Percentiles rank a stretch among this genome's conserved stretches.
Evolutionary conservation across 1,140 invertebrate genomes (phyloP).

Genomic region (Latrodectus geometricus): DNA sequence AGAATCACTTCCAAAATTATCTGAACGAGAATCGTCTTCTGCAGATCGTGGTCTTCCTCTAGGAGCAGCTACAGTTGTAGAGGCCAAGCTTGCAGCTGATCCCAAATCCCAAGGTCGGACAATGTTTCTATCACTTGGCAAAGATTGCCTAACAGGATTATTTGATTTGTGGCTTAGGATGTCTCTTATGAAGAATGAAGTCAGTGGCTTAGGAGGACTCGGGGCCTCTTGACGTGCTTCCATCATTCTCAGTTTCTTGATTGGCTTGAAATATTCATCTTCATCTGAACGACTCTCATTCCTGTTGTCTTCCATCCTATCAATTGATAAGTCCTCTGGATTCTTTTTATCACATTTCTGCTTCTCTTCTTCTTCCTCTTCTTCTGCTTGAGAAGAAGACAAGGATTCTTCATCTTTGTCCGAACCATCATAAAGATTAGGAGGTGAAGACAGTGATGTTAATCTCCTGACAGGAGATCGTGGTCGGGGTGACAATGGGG

Average conservation of each 20-base stretch:
- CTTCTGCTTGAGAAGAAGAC: neutral
- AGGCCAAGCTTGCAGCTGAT: constrained; percentile 48
- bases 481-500: too few relatives aligned
- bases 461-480: too few relatives aligned
- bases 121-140: constrained; percentile 71
- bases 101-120: constrained; percentile 88
- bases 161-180: constrained; percentile 86
- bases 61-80: constrained; percentile 45
- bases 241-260: constrained; percentile 60
- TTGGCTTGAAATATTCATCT: constrained; percentile 60
- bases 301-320: neutral
- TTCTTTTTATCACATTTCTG: neutral
- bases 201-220: constrained; percentile 63
- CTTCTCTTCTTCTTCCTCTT: neutral
- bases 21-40: constrained; percentile 68
- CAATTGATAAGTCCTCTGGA: neutral
- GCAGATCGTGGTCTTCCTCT: constrained; percentile 64
- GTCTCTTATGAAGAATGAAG: constrained; percentile 90
- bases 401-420: constrained; percentile 31
- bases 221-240: neutral
- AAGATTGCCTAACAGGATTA: constrained; percentile 1
- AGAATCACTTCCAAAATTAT: constrained; percentile 71
- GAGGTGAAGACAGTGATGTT: too few relatives aligned
- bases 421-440: constrained; percentile 16
- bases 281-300: constrained; percentile 10